These are phyloP conservation scores for Aplochiton taeniatus DNA, from an alignment of 2,797 vertebrate genomes.

Conservation along the genomic window DNA sequence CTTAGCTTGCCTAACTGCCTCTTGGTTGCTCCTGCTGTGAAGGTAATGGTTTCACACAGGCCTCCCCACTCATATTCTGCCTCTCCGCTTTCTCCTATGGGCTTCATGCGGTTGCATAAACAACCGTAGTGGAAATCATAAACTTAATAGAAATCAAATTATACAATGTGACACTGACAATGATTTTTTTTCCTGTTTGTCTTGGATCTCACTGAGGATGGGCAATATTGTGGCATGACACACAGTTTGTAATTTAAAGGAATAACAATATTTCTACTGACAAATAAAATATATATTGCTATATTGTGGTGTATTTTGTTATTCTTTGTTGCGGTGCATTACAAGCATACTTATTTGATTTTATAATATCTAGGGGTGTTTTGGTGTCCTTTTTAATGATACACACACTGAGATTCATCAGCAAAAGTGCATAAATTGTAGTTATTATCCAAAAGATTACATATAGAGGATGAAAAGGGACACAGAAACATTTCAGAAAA, in stretches of 20 bases:
- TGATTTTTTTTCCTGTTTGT: too few species aligned
- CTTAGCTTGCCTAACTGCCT: slow-evolving; percentile 2
- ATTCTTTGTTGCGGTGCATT: neutral
- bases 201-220: too few species aligned
- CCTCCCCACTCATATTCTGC: neutral
- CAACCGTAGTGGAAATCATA: neutral
- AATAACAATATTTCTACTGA: too few species aligned
- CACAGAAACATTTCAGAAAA: slow-evolving; percentile 74
- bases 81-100: slow-evolving; percentile 3
- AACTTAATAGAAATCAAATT: neutral
- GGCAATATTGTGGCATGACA: too few species aligned
- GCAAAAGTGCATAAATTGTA: slow-evolving; percentile 64
- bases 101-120: neutral
- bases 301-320: too few species aligned
- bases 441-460: slow-evolving; percentile 74
- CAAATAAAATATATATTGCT: too few species aligned
- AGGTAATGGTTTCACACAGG: slow-evolving; percentile 16
- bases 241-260: too few species aligned
- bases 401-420: slow-evolving; percentile 17
- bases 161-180: neutral
- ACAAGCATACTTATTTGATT: slow-evolving; percentile 22
- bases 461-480: slow-evolving; percentile 69
- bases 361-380: slow-evolving; percentile 16
- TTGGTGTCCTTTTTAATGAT: slow-evolving; percentile 13
- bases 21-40: slow-evolving; percentile 2